These are phyloP conservation scores for Napeogenes sylphis DNA, from an alignment of 2,888 invertebrate species.

Conservation along the genomic window DNA sequence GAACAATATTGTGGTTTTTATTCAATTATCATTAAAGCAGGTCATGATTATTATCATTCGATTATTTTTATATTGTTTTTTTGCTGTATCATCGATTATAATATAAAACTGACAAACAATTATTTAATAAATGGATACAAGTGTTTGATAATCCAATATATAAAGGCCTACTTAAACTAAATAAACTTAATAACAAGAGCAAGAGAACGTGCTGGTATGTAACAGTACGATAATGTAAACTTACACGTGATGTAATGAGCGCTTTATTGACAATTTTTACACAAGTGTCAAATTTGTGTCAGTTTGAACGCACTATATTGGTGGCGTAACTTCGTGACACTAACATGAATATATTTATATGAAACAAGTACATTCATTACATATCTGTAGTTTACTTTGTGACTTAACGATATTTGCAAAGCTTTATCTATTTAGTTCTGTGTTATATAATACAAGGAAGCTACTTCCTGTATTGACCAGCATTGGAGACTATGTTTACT, in stretches of 20 bases:
- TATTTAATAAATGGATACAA: too few species aligned
- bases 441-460: too few species aligned
- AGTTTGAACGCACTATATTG: slow-evolving; percentile 17
- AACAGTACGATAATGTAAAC: slow-evolving; percentile 19
- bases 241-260: slow-evolving; percentile 25
- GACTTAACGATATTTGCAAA: slow-evolving; percentile 7
- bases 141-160: too few species aligned
- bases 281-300: slow-evolving; percentile 32
- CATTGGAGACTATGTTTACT: too few species aligned
- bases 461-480: too few species aligned
- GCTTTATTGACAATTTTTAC: slow-evolving; percentile 28
- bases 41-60: too few species aligned
- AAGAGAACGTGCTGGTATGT: slow-evolving; percentile 24
- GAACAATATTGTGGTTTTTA: neutral
- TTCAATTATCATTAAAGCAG: neutral
- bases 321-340: slow-evolving; percentile 17
- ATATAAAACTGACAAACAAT: too few species aligned
- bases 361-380: slow-evolving; percentile 2
- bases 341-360: slow-evolving; percentile 20
- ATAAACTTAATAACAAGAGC: slow-evolving; percentile 21
- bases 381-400: slow-evolving; percentile 16
- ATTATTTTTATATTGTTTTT: too few species aligned
- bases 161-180: too few species aligned
- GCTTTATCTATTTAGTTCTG: too few species aligned
- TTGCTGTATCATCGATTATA: too few species aligned